A percentile compares a stretch with the other conserved stretches of the same genome.
phyloP scores from a whole-genome alignment of 2,888 invertebrate genomes.

The Phasia obesa region DNA sequence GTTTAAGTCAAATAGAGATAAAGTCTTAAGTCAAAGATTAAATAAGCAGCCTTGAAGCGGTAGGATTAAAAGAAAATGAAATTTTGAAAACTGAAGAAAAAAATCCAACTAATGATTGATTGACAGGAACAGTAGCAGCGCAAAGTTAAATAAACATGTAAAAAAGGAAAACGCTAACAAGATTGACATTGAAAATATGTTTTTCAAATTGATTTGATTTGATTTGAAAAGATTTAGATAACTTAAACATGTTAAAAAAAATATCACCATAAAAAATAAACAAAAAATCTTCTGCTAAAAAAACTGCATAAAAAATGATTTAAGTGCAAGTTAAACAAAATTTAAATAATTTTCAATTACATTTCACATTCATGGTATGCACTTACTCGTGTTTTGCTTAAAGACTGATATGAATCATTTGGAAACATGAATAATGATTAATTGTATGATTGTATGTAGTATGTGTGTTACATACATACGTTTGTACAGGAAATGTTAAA shows the following conservation, averaged over 20 bases:
- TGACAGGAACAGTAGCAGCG: constrained; percentile 65
- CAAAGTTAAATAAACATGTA: constrained; percentile 54
- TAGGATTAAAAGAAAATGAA: constrained; percentile 53
- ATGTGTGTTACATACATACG: constrained; percentile 34
- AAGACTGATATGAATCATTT: not conserved
- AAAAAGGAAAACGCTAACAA: constrained; percentile 31
- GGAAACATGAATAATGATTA: not conserved
- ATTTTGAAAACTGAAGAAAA: constrained; percentile 18
- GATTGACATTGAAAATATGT: constrained; percentile 63
- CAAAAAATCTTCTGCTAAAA: constrained; percentile 13
- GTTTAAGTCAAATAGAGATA: constrained; percentile 54
- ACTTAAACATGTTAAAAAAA: constrained; percentile 12
- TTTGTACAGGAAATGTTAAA: constrained; percentile 63
- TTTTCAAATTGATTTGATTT: constrained; percentile 39
- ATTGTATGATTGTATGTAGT: not conserved
- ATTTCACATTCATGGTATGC: constrained; percentile 36
- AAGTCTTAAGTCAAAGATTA: constrained; percentile 64
- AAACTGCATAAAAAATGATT: not conserved
- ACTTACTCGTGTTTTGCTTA: not conserved
- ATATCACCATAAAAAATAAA: not conserved
- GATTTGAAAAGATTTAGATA: constrained; percentile 48
- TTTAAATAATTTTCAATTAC: constrained; percentile 51
- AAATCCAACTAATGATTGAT: constrained; percentile 60
- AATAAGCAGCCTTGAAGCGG: constrained; percentile 60
- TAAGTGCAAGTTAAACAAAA: constrained; percentile 26